Percentiles rank a stretch among this genome's conserved stretches.
Conservation (phyloP, 2,888 invertebrate genomes). For the Heliconius erato region DNA sequence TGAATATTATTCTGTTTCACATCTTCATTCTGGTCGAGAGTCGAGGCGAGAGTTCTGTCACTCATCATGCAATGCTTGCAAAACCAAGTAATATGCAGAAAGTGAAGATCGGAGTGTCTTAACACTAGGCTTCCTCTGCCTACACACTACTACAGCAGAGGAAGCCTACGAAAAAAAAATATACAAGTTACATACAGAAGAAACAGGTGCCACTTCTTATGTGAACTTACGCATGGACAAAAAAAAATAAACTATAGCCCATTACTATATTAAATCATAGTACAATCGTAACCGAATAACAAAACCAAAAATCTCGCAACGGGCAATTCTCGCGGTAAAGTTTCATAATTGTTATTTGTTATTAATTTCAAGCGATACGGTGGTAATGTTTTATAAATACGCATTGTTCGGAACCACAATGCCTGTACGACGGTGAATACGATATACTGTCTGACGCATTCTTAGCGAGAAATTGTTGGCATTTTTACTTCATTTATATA, state of each 20-base stretch:
- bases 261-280: slow-evolving; percentile 28
- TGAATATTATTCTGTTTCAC: no score
- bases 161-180: no score
- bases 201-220: neutral
- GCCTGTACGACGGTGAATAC: slow-evolving; percentile 77
- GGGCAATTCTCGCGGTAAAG: slow-evolving; percentile 84
- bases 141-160: no score
- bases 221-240: neutral
- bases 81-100: no score
- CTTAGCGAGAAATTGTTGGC: slow-evolving; percentile 38
- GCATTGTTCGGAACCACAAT: slow-evolving; percentile 85
- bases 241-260: neutral
- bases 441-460: slow-evolving; percentile 61
- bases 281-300: slow-evolving; percentile 32
- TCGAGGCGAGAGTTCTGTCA: no score
- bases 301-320: slow-evolving; percentile 66
- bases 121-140: no score
- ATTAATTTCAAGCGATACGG: slow-evolving; percentile 86
- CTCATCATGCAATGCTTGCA: no score
- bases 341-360: slow-evolving; percentile 86
- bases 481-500: slow-evolving; percentile 34
- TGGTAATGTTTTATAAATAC: slow-evolving; percentile 86
- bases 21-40: no score
- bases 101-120: no score
- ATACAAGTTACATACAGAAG: no score